Base-by-base conservation (phyloP, 1,140 invertebrate species). In the Drosophila jambulina region DNA sequence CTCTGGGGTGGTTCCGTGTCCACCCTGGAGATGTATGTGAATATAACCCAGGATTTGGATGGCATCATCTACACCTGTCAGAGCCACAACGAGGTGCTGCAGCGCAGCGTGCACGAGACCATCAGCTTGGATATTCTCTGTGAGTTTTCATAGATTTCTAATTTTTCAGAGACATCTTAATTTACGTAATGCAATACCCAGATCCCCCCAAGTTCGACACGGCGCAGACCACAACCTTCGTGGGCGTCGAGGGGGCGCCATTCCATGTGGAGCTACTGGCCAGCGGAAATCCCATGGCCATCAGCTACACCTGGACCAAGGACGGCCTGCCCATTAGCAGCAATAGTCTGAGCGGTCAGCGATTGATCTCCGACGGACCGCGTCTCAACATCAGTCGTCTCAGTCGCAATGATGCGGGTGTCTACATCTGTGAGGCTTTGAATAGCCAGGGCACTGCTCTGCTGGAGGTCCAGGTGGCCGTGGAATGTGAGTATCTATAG, bases 31-130 rank as follows among this genome's bases (percentile, higher is more conserved):
- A 93, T 98, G 40, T 94, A 95, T 69, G 93, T 99, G 6, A 96
- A 97, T 80, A 95, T 99, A 23, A 97, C 96, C 1, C 96, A 97
- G 63, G 95, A 96, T 40, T 95, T 98, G 92, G 97, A 99, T 93
- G 96, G 95, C 23, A 95, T 96, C 5, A 94, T 97, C n/a, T 99
- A 98, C 93, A 98, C 97, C 1, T 99, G 98, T 90, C 96, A 98
- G 91, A 98, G 98, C 0, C 96, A 95, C 80, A 99, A 99, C 92
- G 94, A 95, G 17, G 95, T 95, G 4, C 92, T 98, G 64, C 95
- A 97, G 77, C 94, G 97, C 65, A 96, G 96, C 67, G 96, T 97
- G 1, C 97, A 98, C 91, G 97, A 98, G 91, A 97, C 97, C 2
- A 95, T 98, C n/a, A 96, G 96, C 0, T 94, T 99, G 34, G 96